A percentile compares a stretch with the other conserved stretches of the same genome.
phyloP scores from a whole-genome alignment of 2,888 invertebrate species.

The Ctenicera cuprea region DNA sequence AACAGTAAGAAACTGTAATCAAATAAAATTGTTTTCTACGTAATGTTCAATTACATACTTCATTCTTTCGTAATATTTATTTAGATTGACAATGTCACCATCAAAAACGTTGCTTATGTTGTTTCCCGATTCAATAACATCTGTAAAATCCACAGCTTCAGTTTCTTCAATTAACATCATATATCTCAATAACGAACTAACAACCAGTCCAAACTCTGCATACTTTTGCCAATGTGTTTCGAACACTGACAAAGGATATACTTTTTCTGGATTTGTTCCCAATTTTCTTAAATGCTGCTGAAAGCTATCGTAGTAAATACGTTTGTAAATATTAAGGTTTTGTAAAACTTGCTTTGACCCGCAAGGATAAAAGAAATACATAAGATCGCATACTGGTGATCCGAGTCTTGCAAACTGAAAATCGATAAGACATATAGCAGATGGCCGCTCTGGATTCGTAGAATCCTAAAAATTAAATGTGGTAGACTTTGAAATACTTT shows the following conservation, averaged over 20 bases:
- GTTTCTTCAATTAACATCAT: conserved; percentile 50
- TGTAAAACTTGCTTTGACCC: conserved; percentile 52
- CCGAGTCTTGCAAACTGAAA: conserved; percentile 60
- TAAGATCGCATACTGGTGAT: conserved; percentile 59
- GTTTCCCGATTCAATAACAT: conserved; percentile 12
- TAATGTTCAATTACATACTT: conserved; percentile 27
- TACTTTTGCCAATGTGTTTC: conserved; percentile 43
- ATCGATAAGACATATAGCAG: conserved; percentile 59
- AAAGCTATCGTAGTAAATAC: conserved; percentile 59
- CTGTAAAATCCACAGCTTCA: conserved; percentile 32
- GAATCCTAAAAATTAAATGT: conserved; percentile 46
- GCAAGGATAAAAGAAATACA: conserved; percentile 60
- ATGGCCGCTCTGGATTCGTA: conserved; percentile 49
- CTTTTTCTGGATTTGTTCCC: conserved; percentile 55
- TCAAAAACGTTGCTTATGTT: conserved; percentile 2
- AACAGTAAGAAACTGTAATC: too few relatives aligned
- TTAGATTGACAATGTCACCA: conserved; percentile 11
- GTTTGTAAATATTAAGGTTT: conserved; percentile 56
- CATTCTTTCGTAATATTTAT: conserved; percentile 36
- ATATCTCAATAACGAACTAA: conserved; percentile 39
- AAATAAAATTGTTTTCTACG: conserved; percentile 33
- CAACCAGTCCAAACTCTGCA: conserved; percentile 47
- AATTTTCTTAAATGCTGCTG: conserved; percentile 54
- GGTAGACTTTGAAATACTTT: too few relatives aligned
- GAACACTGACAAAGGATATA: conserved; percentile 54